Evolutionary conservation across 2,888 invertebrate species (phyloP).

Genomic region (Cryptocephalus moraei): DNA sequence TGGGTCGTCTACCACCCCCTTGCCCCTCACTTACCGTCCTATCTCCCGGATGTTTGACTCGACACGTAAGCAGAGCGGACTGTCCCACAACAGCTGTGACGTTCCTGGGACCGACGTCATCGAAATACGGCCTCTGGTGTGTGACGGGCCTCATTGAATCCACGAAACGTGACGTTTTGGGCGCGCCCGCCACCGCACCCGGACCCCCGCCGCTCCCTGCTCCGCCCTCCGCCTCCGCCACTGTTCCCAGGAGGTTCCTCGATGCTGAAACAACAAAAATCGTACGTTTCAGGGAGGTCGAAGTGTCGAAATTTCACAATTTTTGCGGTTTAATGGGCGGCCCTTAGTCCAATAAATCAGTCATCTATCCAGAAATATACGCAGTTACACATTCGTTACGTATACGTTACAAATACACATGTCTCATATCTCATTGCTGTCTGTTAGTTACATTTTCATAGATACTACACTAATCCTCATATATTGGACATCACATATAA

Average conservation of each 20-base stretch:
- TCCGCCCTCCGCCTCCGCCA: conserved; percentile 7
- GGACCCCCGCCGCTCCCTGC: too few species aligned
- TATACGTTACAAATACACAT: too few species aligned
- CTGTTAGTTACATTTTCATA: too few species aligned
- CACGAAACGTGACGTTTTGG: conserved; percentile 12
- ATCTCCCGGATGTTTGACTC: conserved; percentile 79
- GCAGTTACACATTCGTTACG: too few species aligned
- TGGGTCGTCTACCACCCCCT: too few species aligned
- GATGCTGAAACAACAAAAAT: conserved; percentile 14
- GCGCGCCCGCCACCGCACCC: conserved; percentile 7
- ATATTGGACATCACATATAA: too few species aligned
- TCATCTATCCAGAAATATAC: too few species aligned
- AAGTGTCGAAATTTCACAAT: too few species aligned
- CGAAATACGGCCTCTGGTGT: conserved; percentile 66
- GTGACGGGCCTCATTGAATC: conserved; percentile 16
- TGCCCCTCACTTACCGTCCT: conserved; percentile 60
- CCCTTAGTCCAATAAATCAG: too few species aligned
- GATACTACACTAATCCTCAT: too few species aligned
- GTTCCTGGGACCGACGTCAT: conserved; percentile 73
- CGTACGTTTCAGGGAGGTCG: neutral
- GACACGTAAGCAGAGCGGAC: conserved; percentile 66
- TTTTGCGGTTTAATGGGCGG: too few species aligned
- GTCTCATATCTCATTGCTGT: too few species aligned
- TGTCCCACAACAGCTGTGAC: conserved; percentile 78
- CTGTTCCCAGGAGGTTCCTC: conserved; percentile 2